Evolutionary conservation across 2,888 invertebrate genomes (phyloP).

Genomic region (Chloroclysta siterata): DNA sequence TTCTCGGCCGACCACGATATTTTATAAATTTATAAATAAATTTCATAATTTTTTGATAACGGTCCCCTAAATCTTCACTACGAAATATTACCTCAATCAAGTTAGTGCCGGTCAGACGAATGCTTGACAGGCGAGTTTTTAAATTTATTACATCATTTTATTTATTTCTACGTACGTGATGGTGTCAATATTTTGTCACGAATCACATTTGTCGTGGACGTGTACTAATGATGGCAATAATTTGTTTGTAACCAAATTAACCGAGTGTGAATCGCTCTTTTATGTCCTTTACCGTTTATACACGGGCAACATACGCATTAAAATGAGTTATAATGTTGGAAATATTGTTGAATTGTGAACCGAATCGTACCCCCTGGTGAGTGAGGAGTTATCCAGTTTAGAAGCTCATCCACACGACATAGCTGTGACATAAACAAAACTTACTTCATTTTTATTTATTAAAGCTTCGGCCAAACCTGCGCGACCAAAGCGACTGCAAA

Average conservation of each 20-base stretch:
- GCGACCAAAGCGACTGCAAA: no score
- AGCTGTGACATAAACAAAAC: no score
- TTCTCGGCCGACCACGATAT: no score
- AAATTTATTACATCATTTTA: conserved; percentile 67
- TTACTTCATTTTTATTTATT: no score
- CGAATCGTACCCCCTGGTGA: conserved; percentile 37
- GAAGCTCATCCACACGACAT: no score
- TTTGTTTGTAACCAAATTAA: conserved; percentile 79
- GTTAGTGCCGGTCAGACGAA: conserved; percentile 80
- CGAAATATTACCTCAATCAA: conserved; percentile 63
- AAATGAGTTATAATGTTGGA: conserved; percentile 51
- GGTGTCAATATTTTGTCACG: conserved; percentile 85
- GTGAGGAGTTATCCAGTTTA: neutral
- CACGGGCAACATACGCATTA: conserved; percentile 45
- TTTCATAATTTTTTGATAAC: conserved; percentile 27
- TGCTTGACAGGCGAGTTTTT: conserved; percentile 70
- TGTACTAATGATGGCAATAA: conserved; percentile 79
- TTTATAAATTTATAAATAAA: no score
- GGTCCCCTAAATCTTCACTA: conserved; percentile 59
- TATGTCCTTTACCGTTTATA: conserved; percentile 65
- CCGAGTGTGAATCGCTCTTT: conserved; percentile 64
- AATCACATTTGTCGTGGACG: conserved; percentile 74
- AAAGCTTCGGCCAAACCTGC: no score
- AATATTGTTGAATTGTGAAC: conserved; percentile 54
- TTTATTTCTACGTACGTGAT: conserved; percentile 65